Percentiles rank a stretch among this genome's conserved stretches.
Evolutionary conservation across 2,113 vertebrate genomes (phyloP).

Genomic region (Delphinapterus leucas): DNA sequence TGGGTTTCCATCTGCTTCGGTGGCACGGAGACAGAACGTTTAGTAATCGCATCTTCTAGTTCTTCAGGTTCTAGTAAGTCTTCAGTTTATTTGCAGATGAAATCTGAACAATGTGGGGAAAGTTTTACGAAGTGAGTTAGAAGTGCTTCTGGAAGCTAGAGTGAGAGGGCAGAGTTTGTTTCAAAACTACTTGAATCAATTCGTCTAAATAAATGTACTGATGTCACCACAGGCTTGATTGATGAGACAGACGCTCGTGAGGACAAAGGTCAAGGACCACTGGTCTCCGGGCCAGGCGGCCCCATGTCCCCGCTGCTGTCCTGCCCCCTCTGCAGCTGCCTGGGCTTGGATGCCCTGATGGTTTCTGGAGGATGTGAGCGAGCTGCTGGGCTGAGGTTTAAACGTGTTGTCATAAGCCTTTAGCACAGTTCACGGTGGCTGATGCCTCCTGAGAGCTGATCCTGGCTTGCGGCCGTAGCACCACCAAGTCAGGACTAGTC

Average conservation of each 20-base stretch:
- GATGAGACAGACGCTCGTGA: background rate
- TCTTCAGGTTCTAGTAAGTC: background rate
- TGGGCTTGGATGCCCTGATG: background rate
- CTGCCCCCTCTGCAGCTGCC: background rate
- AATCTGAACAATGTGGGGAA: background rate
- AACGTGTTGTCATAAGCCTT: background rate
- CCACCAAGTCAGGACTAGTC: background rate
- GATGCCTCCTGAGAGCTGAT: background rate
- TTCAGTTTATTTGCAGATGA: background rate
- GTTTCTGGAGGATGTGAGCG: background rate
- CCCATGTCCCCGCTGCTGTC: accelerated
- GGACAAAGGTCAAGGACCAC: background rate
- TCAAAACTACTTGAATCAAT: background rate
- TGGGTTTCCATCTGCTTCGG: background rate
- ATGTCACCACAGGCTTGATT: background rate
- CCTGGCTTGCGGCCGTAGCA: background rate
- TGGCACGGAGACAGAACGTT: background rate
- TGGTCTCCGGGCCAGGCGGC: background rate
- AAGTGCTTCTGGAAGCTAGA: background rate
- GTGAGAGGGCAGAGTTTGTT: background rate
- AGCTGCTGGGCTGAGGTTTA: background rate
- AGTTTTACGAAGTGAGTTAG: background rate
- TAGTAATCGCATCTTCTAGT: background rate
- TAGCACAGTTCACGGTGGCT: background rate
- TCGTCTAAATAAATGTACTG: background rate